These are phyloP conservation scores for Osedax frankpressi DNA, from an alignment of 2,888 invertebrate species.

Conservation along the genomic window DNA sequence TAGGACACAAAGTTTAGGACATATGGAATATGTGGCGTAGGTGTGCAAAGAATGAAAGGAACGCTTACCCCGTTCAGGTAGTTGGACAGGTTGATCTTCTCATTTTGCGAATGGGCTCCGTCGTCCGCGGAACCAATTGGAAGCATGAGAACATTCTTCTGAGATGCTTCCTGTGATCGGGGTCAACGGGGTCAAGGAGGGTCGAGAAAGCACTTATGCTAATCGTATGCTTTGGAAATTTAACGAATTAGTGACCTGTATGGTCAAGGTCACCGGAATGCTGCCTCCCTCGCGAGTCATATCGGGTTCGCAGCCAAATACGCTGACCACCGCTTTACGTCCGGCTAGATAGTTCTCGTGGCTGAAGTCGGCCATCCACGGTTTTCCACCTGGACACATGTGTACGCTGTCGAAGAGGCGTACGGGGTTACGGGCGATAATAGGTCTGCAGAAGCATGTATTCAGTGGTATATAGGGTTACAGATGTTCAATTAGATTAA, in stretches of 20 bases:
- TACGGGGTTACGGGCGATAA: no score
- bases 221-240: neutral
- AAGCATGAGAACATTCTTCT: slow-evolving; percentile 79
- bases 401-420: slow-evolving; percentile 34
- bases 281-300: slow-evolving; percentile 92
- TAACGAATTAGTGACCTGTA: slow-evolving; percentile 45
- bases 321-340: slow-evolving; percentile 49
- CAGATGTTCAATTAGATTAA: no score
- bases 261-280: slow-evolving; percentile 85
- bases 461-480: no score
- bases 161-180: slow-evolving; percentile 58
- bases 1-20: no score
- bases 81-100: slow-evolving; percentile 81
- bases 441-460: no score
- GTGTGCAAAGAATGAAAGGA: no score
- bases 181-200: slow-evolving; percentile 47
- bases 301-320: slow-evolving; percentile 80
- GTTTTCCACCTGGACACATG: slow-evolving; percentile 62
- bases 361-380: slow-evolving; percentile 83
- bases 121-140: slow-evolving; percentile 92
- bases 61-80: slow-evolving; percentile 69
- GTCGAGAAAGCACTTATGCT: slow-evolving; percentile 51
- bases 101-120: slow-evolving; percentile 96
- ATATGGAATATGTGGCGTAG: no score
- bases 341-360: slow-evolving; percentile 87